Percentiles rank a stretch among this genome's conserved stretches.
Evolutionary conservation across 1,140 invertebrate genomes (phyloP).

Genomic region (Thaumatotibia leucotreta): DNA sequence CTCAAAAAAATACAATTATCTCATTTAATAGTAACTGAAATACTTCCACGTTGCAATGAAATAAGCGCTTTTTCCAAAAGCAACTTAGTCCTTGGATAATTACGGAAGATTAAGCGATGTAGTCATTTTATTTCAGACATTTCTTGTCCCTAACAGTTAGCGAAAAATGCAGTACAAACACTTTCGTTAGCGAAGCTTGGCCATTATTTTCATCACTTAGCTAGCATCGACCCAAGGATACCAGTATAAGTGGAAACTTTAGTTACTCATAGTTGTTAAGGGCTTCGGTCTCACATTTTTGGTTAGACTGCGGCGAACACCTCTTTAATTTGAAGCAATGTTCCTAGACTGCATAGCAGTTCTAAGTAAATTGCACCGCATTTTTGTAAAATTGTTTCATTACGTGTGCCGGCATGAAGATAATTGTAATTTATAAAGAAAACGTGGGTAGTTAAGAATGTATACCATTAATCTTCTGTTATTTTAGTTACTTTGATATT

Average conservation of each 20-base stretch:
- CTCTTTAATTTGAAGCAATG: not conserved
- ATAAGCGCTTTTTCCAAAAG: too few relatives aligned
- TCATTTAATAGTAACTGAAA: too few relatives aligned
- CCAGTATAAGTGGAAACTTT: not conserved
- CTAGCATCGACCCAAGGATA: not conserved
- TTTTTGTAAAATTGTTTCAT: conserved; percentile 12
- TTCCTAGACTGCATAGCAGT: conserved; percentile 3
- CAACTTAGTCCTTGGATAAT: not conserved
- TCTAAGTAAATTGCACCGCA: not conserved
- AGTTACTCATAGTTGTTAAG: not conserved
- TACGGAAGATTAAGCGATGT: not conserved
- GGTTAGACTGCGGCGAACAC: not conserved
- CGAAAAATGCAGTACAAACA: not conserved
- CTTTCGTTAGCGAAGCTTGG: not conserved
- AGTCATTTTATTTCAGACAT: not conserved
- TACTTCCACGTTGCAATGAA: too few relatives aligned
- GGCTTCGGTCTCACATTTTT: not conserved
- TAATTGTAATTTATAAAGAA: conserved; percentile 8
- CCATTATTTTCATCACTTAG: not conserved
- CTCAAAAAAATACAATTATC: too few relatives aligned
- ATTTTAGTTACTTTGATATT: not conserved
- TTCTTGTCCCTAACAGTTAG: not conserved
- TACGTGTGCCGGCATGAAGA: not conserved
- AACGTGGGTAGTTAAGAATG: not conserved
- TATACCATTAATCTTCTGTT: not conserved